Percentiles rank a stretch among this genome's conserved stretches.
Conservation (phyloP, 2,113 vertebrate genomes). For the Cyanocitta stelleri region DNA sequence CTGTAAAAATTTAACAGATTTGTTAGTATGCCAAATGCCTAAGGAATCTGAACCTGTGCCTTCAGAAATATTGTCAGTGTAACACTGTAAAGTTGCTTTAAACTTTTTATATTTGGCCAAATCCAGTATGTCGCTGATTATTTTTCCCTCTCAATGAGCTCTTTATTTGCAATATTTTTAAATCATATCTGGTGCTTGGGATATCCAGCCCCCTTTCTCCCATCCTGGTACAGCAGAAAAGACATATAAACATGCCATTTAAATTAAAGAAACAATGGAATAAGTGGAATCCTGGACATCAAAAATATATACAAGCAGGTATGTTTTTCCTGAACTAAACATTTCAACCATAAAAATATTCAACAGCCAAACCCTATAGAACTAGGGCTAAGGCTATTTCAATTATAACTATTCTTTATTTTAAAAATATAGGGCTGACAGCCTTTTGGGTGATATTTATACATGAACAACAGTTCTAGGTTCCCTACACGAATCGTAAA, state of each 20-base stretch:
- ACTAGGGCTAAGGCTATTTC: conserved; percentile 80
- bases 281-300: conserved; percentile 68
- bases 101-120: conserved; percentile 23
- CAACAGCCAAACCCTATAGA: conserved; percentile 81
- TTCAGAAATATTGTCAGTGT: conserved; percentile 43
- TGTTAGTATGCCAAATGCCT: conserved; percentile 49
- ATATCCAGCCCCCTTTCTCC: conserved; percentile 74
- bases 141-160: not conserved
- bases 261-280: conserved; percentile 74
- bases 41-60: conserved; percentile 30
- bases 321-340: conserved; percentile 76
- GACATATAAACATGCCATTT: conserved; percentile 74
- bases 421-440: conserved; percentile 85
- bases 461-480: conserved; percentile 74
- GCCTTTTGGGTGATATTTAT: conserved; percentile 79
- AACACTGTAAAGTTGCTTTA: conserved; percentile 42
- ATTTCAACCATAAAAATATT: conserved; percentile 83
- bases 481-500: conserved; percentile 70
- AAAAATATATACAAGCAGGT: conserved; percentile 83
- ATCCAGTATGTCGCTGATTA: conserved; percentile 36
- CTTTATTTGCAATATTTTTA: conserved; percentile 43
- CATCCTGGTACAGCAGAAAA: conserved; percentile 72
- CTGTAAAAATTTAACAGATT: conserved; percentile 53
- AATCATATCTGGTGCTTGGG: conserved; percentile 66
- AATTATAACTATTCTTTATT: conserved; percentile 79